Evolutionary conservation across 30 jellyfish, hydroid and myxozoan species (phyloP), one percentile per base, ranked within the genome.

Genomic region (Clytia hemisphaerica): DNA sequence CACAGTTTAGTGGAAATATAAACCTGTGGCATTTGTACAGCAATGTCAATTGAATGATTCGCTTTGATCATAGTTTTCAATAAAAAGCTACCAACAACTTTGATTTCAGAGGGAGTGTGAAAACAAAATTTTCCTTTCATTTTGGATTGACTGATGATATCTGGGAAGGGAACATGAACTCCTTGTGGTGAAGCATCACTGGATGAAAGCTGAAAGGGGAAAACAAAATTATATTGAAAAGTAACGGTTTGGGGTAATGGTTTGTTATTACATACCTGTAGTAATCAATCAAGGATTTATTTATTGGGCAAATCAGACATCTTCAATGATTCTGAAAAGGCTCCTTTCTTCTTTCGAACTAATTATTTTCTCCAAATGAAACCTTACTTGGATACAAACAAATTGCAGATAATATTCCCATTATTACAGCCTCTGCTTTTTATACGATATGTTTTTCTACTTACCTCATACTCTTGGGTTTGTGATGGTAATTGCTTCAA

Each of bases 1-100:
- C n/a, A n/a, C n/a, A n/a, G n/a, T n/a, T n/a, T n/a, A n/a, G n/a
- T n/a, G 29, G 27, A 9, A 24, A 16, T 25, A 0, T 77, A n/a
- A 70, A 85, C 96, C 91, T 72, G 59, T 42, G 96, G 96, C 75
- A 85, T 71, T 50, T 82, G 81, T 0, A 85, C 85, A 4, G 91
- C 91, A 18, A 85, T 30, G 57, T 85, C 96, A 12, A 85, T 79
- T 33, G 61, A 51, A 34, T 32, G 36, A 38, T 59, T 85, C 25
- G 96, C 91, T 45, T 74, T 85, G 27, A 82, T 72, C 45, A 44
- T 47, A 4, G 96, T 85, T 48, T 78, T 78, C 34, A 85, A 65
- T 59, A 85, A 57, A 59, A 71, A 85, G 53, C 96, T 85, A 3
- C 96, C 96, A 34, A 85, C 61, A 0, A 77, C 96, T 77, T 72